phyloP scores from a whole-genome alignment of 2,888 invertebrate genomes.

The Ethmia dodecea region DNA sequence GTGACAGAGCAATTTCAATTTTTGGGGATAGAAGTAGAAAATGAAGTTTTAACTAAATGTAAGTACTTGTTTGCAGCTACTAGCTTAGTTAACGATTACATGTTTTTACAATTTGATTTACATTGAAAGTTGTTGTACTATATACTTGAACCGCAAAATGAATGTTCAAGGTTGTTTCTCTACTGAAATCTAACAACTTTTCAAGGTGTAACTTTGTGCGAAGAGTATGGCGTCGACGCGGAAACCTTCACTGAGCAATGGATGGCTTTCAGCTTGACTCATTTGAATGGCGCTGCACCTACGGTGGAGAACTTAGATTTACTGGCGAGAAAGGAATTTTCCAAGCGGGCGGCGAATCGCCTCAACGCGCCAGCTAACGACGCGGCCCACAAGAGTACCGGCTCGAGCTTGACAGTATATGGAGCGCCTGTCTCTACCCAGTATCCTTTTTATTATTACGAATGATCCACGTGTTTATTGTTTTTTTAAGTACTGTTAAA shows the following conservation, averaged over 20 bases:
- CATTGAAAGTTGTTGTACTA: background rate
- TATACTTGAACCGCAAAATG: conserved; percentile 27
- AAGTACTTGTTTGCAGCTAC: conserved; percentile 30
- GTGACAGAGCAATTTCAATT: conserved; percentile 80
- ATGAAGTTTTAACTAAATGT: conserved; percentile 77
- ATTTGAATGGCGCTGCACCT: conserved; percentile 79
- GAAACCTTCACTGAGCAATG: conserved; percentile 86
- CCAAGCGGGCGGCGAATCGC: conserved; percentile 61
- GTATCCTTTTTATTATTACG: conserved; percentile 67
- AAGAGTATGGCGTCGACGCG: conserved; percentile 79
- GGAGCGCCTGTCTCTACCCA: conserved; percentile 43
- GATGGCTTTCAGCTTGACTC: conserved; percentile 85
- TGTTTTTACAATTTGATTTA: background rate
- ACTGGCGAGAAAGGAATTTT: conserved; percentile 82
- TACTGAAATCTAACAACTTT: conserved; percentile 39
- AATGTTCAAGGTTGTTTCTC: conserved; percentile 70
- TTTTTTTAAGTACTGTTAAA: conserved; percentile 3
- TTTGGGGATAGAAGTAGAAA: conserved; percentile 76
- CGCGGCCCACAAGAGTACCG: conserved; percentile 49
- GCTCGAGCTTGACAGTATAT: conserved; percentile 57
- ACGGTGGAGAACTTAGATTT: conserved; percentile 76
- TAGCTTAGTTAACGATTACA: background rate
- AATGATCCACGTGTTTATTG: conserved; percentile 47
- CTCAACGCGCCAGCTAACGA: conserved; percentile 49
- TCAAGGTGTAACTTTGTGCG: conserved; percentile 81